A percentile compares a stretch with the other conserved stretches of the same genome.
Conservation (phyloP, 1,140 invertebrate species). For the Mizuhopecten yessoensis region DNA sequence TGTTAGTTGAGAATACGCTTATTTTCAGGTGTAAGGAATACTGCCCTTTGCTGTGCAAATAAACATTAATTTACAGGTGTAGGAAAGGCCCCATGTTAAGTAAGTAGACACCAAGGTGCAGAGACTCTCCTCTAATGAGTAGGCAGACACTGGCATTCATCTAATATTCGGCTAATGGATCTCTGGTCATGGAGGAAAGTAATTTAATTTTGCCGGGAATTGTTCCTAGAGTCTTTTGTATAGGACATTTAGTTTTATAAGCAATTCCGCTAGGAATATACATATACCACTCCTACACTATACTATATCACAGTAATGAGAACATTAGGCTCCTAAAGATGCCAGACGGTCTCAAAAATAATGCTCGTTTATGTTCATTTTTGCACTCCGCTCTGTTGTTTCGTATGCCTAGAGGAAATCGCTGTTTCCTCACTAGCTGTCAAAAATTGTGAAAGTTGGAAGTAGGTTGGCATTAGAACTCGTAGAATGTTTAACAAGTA, state of each 20-base stretch:
- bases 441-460: background rate
- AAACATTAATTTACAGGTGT: no score
- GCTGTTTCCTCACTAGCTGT: background rate
- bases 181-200: background rate
- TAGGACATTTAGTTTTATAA: background rate
- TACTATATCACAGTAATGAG: background rate
- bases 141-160: background rate
- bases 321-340: background rate
- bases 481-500: no score
- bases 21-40: no score
- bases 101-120: background rate
- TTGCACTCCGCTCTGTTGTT: background rate
- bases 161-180: background rate
- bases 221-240: background rate
- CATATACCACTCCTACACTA: background rate
- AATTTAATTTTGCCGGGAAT: background rate
- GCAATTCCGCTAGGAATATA: background rate
- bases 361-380: background rate
- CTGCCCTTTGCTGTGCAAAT: no score
- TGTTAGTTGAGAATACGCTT: no score
- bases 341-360: background rate
- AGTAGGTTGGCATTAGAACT: background rate
- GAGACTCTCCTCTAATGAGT: background rate
- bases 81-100: no score
- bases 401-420: background rate